Percentiles rank a stretch among this genome's conserved stretches.
Evolutionary conservation across 2,888 invertebrate genomes (phyloP).

Genomic region (Pimpla rufipes): DNA sequence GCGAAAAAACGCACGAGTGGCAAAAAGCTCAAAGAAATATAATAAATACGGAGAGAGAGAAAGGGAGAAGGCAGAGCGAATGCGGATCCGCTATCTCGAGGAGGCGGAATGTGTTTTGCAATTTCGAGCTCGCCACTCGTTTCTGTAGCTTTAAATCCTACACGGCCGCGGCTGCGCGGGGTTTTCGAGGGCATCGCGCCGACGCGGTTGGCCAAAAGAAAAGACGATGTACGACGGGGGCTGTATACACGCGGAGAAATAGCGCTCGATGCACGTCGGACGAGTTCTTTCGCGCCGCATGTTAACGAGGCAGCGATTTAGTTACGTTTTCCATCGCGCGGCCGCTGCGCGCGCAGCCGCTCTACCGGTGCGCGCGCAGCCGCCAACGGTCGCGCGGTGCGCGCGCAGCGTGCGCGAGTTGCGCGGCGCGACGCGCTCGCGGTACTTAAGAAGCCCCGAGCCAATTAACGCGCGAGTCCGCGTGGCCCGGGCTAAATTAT

Average conservation of each 20-base stretch:
- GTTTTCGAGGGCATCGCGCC: constrained; percentile 15
- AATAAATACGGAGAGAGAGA: constrained; percentile 44
- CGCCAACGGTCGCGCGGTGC: constrained; percentile 20
- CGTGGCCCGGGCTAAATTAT: constrained; percentile 68
- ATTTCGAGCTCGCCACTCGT: constrained; percentile 12
- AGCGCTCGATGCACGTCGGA: constrained; percentile 7
- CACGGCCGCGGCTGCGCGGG: background rate
- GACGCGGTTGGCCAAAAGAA: constrained; percentile 27
- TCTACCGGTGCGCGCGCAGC: constrained; percentile 7
- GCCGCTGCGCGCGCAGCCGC: constrained; percentile 2
- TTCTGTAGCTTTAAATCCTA: constrained; percentile 23
- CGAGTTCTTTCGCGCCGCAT: constrained; percentile 21
- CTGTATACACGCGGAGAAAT: background rate
- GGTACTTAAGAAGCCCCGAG: constrained; percentile 67
- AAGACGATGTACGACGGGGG: constrained; percentile 28
- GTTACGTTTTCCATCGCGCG: constrained; percentile 50
- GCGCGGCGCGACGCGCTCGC: constrained; percentile 33
- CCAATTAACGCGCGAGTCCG: constrained; percentile 69
- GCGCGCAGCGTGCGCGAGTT: constrained; percentile 35
- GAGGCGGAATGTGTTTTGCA: constrained; percentile 24
- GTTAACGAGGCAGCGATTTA: constrained; percentile 62
- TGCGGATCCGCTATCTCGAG: constrained; percentile 37
- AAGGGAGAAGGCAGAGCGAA: background rate
- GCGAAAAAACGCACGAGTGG: constrained; percentile 43
- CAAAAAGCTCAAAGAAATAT: constrained; percentile 46